These are phyloP conservation scores for Theonella swinhoei DNA, from an alignment of 37 sponge, comb jelly and placozoan species.

Conservation along the genomic window DNA sequence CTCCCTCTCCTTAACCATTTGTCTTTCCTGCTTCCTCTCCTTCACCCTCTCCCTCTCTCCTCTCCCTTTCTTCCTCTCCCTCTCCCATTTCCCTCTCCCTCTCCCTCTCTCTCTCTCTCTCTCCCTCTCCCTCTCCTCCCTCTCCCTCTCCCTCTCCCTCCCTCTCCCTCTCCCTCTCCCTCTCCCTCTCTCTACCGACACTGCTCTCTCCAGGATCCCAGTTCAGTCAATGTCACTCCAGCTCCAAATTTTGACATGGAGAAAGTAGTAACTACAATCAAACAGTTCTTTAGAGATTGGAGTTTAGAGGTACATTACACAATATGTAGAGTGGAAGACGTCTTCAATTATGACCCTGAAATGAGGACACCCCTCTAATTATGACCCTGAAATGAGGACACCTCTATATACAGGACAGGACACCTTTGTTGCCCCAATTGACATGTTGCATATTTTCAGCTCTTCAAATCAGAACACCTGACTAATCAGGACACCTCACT, in stretches of 20 bases:
- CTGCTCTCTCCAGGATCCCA: too few relatives aligned
- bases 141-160: background rate
- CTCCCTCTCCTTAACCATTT: background rate
- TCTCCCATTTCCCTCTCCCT: background rate
- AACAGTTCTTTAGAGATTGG: conserved; percentile 99
- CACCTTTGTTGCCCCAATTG: too few relatives aligned
- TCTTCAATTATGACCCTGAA: too few relatives aligned
- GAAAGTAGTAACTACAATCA: conserved; percentile 89
- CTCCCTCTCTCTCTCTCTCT: background rate
- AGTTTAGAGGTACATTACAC: conserved; percentile 64
- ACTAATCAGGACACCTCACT: too few relatives aligned
- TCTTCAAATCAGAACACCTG: too few relatives aligned
- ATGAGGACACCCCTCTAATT: too few relatives aligned
- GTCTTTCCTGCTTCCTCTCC: background rate
- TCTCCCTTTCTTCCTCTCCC: background rate
- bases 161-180: background rate
- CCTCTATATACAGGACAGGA: too few relatives aligned
- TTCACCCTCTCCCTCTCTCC: background rate
- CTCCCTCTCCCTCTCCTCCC: background rate
- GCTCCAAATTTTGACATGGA: conserved; percentile 75
- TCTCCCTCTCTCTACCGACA: background rate
- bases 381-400: too few relatives aligned
- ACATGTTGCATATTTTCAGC: too few relatives aligned
- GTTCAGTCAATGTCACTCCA: background rate
- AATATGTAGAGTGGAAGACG: too few relatives aligned